Percentiles rank a stretch among this genome's conserved stretches.
These are phyloP conservation scores for Epinotia brunnichana DNA, from an alignment of 2,888 invertebrate species.

Conservation along the genomic window DNA sequence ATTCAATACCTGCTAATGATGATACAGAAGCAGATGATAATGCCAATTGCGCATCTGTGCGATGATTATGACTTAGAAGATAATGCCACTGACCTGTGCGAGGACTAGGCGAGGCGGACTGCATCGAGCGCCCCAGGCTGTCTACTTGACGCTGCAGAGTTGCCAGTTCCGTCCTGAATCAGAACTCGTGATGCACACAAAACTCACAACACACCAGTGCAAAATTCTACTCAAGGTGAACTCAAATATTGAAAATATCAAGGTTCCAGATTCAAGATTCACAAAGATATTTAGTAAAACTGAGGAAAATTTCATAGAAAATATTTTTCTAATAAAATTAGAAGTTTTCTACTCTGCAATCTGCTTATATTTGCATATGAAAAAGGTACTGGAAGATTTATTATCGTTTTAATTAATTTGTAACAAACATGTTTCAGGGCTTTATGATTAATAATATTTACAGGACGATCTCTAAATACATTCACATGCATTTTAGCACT, in stretches of 20 bases:
- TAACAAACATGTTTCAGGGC: not conserved
- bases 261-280: not conserved
- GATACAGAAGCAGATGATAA: too few species aligned
- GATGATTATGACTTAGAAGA: not conserved
- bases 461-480: not conserved
- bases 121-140: constrained; percentile 81
- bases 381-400: too few species aligned
- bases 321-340: too few species aligned
- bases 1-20: too few species aligned
- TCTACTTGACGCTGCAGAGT: constrained; percentile 91
- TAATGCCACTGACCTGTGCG: constrained; percentile 65
- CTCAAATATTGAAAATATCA: not conserved
- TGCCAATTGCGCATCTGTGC: not conserved
- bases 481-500: constrained; percentile 22
- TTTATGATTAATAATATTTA: not conserved
- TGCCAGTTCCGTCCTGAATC: constrained; percentile 88
- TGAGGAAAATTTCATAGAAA: too few species aligned
- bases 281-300: too few species aligned
- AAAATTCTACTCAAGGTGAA: constrained; percentile 23
- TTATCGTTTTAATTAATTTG: not conserved
- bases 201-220: constrained; percentile 58
- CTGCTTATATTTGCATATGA: too few species aligned
- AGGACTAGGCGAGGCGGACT: constrained; percentile 66
- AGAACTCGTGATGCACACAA: constrained; percentile 82
- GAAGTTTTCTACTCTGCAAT: too few species aligned